Percentiles rank a stretch among this genome's conserved stretches.
Conservation (phyloP, 64 coral and sea anemone genomes). For the Porites lutea region DNA sequence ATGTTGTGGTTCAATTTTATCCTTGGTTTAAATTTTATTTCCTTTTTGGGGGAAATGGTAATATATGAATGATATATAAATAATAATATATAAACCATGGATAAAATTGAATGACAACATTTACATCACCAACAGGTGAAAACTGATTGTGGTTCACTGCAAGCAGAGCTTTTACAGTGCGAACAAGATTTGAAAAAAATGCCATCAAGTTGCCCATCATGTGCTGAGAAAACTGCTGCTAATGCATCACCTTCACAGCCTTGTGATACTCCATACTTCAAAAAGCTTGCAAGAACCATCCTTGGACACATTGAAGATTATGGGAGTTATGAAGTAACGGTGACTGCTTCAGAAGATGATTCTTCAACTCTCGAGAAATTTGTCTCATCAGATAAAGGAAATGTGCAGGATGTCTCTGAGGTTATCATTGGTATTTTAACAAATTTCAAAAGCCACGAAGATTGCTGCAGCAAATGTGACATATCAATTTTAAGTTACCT, state of each 20-base stretch:
- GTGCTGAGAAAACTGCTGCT: constrained; percentile 16
- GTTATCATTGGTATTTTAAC: constrained; percentile 44
- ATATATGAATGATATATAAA: too few relatives aligned
- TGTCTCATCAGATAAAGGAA: constrained; percentile 60
- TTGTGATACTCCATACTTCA: constrained; percentile 83
- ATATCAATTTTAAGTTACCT: constrained; percentile 9
- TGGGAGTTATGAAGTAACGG: constrained; percentile 31
- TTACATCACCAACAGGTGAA: neutral
- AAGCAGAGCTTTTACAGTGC: constrained; percentile 55
- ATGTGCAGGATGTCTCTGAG: constrained; percentile 73
- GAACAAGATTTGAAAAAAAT: constrained; percentile 8
- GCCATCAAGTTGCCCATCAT: neutral
- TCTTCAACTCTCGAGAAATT: constrained; percentile 63
- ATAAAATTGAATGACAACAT: too few relatives aligned
- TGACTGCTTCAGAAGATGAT: constrained; percentile 50
- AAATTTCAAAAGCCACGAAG: constrained; percentile 50
- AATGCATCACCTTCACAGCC: constrained; percentile 30
- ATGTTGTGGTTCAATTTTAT: too few relatives aligned
- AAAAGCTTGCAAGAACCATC: constrained; percentile 68
- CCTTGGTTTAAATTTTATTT: too few relatives aligned
- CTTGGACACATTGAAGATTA: constrained; percentile 44
- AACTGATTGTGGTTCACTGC: constrained; percentile 9
- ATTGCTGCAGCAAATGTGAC: neutral
- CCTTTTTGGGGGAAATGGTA: too few relatives aligned
- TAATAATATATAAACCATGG: too few relatives aligned